Evolutionary conservation across 2,888 invertebrate genomes (phyloP), one percentile per base, ranked within the genome.

Genomic region (Drosophila flavopinicola): DNA sequence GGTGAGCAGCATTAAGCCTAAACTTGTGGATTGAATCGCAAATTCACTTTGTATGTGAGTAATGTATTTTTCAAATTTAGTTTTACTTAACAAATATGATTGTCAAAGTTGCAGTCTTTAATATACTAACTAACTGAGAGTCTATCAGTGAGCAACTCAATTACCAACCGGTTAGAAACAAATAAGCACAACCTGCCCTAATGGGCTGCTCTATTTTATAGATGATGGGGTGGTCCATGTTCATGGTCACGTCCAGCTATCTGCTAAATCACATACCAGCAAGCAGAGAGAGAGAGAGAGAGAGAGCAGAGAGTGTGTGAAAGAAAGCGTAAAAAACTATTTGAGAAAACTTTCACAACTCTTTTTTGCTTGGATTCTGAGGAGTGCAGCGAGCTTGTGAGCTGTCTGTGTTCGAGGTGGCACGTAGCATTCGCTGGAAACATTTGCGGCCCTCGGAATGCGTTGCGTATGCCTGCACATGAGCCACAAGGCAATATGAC

Each of bases 221-320:
- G 17, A 35, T 27, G 51, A 57, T 17, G 27, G 29, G 45, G 41
- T 47, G 41, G 47, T 42, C 52, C 49, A 75, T 75, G 80, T 79
- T 78, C 82, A 78, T 57, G 85, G 85, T 66, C 79, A 79, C 78
- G 82, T 80, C 70, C 60, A 59, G 57, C 47, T 67, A 53, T 51
- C 73, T 67, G 73, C 75, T 25, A 84, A 79, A 80, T 84, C 82
- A 73, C 82, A 75, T 80, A 75, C 72, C 42, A 48, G 44, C 41
- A 49, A 48, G 54, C 35, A 39, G 38, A 41, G 38, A 27, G 11
- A 52, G n/a, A 49, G 42, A 42, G 38, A 41, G 38, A 27, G 11
- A 52, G n/a, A 49, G 42, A 42, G n/a, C n/a, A n/a, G n/a, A n/a
- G n/a, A 52, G 20, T 20, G 20, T 56, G 47, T 38, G 30, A 41